Base-by-base conservation (phyloP, 2,888 invertebrate genomes). In the Scelioninae gen. 2 region DNA sequence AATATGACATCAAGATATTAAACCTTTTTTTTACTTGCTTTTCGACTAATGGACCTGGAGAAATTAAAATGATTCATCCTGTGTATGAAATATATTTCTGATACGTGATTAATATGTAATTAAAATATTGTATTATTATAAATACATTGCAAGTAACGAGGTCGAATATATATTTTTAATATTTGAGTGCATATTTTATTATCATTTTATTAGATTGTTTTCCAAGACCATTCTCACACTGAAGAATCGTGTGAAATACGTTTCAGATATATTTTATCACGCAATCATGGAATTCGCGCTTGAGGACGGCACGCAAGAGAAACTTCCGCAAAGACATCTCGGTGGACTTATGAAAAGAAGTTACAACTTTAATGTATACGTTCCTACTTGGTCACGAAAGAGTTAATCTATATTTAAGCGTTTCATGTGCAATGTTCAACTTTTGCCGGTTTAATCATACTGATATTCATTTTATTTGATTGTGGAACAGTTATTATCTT, bases 361-460 rank as follows among this genome's bases (percentile, higher is more conserved):
- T 50, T 33, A 31, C 15, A 31, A 33, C 33, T 16, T 16, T 9
- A n/a, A 31, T 37, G 35, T 37, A 37, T 37, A 9, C 10, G 31
- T 52, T 4, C 37, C 35, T 52, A 10, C 13, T 37, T 19, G 31
- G 52, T 52, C 52, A 52, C 52, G 52, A 35, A 37, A 52, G 52
- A 37, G 52, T 35, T 52, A 52, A 52, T 52, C 52, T 52, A 37
- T 37, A 52, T 52, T 52, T 52, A 52, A 52, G 11, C 52, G 7
- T 37, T 31, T 19, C 37, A 31, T 50, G 22, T 52, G 35, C 22
- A 37, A 37, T 52, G 52, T 52, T 52, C 19, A 52, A 37, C 22
- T 37, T 52, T 19, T 22, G 37, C 35, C 9, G n/a, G 19, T 52
- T 52, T 35, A 52, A 52, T 52, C 35, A 52, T 37, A 31, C 35